phyloP scores from a whole-genome alignment of 2,113 vertebrate species.

The Tenrec ecaudatus region DNA sequence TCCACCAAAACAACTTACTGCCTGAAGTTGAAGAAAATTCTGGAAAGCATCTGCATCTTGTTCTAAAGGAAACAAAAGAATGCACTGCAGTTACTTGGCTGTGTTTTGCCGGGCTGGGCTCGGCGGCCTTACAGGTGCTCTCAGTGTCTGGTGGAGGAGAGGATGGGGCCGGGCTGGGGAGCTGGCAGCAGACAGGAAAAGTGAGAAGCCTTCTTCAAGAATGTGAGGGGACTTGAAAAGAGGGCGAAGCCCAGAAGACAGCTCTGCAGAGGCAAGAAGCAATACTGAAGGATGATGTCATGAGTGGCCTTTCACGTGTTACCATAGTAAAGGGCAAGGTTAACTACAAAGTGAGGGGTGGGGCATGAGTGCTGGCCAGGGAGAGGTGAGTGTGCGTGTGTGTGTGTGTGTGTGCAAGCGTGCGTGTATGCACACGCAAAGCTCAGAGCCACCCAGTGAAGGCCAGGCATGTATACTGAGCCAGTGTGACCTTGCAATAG shows the following conservation, averaged over 20 bases:
- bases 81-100: slow-evolving; percentile 20
- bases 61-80: slow-evolving; percentile 75
- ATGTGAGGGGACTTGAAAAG: neutral
- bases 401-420: no score
- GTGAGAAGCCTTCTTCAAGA: neutral
- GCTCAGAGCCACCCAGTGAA: neutral
- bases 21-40: slow-evolving; percentile 71
- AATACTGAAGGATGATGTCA: no score
- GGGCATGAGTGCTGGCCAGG: neutral
- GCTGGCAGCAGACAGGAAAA: neutral
- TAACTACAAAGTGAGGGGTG: neutral
- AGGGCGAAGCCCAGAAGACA: neutral
- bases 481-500: neutral
- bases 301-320: neutral
- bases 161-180: neutral
- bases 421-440: no score
- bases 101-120: neutral
- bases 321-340: neutral
- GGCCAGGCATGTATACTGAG: accelerated
- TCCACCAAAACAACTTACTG: slow-evolving; percentile 55
- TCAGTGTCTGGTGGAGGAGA: neutral
- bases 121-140: no score
- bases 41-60: slow-evolving; percentile 71
- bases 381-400: no score
- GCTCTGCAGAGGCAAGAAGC: neutral